Percentiles rank a stretch among this genome's conserved stretches.
Evolutionary conservation across 1,140 invertebrate genomes (phyloP).

Genomic region (Lepidurus packardi): DNA sequence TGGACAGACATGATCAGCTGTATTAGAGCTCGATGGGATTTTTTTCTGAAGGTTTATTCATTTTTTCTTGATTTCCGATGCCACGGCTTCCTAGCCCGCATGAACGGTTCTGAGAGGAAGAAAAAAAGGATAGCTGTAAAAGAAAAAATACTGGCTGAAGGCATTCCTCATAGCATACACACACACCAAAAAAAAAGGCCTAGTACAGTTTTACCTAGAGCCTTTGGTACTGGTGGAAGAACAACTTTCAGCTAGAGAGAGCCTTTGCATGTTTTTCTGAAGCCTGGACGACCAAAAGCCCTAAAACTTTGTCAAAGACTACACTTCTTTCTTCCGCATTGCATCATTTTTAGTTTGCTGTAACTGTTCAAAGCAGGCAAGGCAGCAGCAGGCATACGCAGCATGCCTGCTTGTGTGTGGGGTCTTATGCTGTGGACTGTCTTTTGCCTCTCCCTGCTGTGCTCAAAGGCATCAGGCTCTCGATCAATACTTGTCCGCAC

Average conservation of each 20-base stretch:
- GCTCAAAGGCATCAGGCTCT: neutral
- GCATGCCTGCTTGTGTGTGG: neutral
- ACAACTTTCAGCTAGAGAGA: neutral
- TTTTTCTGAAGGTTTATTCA: too few species aligned
- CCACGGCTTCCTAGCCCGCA: neutral
- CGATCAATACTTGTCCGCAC: constrained; percentile 12
- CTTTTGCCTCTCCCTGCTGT: neutral
- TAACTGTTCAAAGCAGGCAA: constrained; percentile 7
- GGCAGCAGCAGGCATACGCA: neutral
- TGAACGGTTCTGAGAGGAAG: neutral
- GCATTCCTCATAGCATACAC: neutral
- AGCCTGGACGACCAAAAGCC: neutral
- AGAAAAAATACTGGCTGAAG: too few species aligned
- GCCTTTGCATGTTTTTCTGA: neutral
- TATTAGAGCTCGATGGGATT: too few species aligned
- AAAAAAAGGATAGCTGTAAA: neutral
- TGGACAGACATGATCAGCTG: neutral
- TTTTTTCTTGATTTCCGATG: too few species aligned
- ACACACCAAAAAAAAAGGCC: neutral
- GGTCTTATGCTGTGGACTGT: neutral
- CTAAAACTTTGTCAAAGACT: neutral
- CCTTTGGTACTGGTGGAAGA: neutral
- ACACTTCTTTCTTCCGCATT: neutral
- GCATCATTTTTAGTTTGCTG: constrained; percentile 6
- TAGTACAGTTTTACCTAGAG: neutral